These are phyloP conservation scores for Notodromas monacha DNA, from an alignment of 2,888 invertebrate species.

Conservation along the genomic window DNA sequence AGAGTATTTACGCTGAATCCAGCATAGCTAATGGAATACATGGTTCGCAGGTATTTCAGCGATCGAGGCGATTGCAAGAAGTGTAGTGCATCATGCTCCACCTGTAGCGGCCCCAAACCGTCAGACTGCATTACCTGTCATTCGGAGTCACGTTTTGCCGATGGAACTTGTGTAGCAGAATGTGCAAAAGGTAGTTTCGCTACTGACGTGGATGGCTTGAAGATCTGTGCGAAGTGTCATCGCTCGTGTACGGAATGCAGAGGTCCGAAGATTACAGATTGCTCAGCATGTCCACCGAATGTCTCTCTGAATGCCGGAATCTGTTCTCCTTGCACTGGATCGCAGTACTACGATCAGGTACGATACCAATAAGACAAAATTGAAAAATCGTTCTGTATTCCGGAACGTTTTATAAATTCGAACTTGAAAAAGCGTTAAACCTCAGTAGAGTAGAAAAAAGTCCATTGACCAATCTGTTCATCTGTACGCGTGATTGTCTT, in stretches of 20 bases:
- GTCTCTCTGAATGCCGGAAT: slow-evolving; percentile 37
- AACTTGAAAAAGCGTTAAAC: too few species aligned
- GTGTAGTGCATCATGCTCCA: slow-evolving; percentile 49
- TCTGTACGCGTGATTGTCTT: too few species aligned
- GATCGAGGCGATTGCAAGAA: slow-evolving; percentile 47
- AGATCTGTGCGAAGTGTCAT: slow-evolving; percentile 10
- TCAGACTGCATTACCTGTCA: slow-evolving; percentile 59
- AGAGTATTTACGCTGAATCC: too few species aligned
- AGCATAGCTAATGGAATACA: neutral
- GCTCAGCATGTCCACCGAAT: slow-evolving; percentile 34
- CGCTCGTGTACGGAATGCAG: slow-evolving; percentile 10
- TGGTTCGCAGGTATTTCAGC: slow-evolving; percentile 36
- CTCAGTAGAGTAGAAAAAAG: too few species aligned
- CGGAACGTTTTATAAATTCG: too few species aligned
- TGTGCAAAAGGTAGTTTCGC: slow-evolving; percentile 25
- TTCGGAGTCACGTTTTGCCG: slow-evolving; percentile 39
- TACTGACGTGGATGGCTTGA: slow-evolving; percentile 1
- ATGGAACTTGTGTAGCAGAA: slow-evolving; percentile 39
- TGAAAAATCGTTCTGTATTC: too few species aligned
- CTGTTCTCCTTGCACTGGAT: slow-evolving; percentile 38
- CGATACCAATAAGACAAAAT: too few species aligned
- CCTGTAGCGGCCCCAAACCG: slow-evolving; percentile 47
- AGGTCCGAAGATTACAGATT: slow-evolving; percentile 17
- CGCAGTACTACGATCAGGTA: slow-evolving; percentile 38
- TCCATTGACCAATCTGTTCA: too few species aligned